These are phyloP conservation scores for Trematocara marginatum DNA, from an alignment of 2,113 vertebrate species.

Conservation along the genomic window DNA sequence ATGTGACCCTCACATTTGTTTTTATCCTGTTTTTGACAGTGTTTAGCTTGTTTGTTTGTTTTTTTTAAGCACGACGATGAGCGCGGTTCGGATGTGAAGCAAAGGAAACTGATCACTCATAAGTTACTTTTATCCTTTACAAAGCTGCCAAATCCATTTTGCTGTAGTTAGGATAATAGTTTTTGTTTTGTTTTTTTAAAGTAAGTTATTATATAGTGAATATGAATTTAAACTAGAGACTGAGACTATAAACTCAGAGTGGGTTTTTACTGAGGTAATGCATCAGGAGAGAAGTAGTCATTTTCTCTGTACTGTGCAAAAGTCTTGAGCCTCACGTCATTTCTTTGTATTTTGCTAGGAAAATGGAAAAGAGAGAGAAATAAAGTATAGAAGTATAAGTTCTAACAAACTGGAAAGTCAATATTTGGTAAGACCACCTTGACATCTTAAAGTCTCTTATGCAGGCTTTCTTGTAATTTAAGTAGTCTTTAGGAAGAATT, in stretches of 20 bases:
- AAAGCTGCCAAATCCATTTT: neutral
- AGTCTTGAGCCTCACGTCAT: neutral
- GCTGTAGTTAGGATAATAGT: neutral
- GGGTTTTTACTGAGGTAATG: neutral
- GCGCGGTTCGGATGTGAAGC: neutral
- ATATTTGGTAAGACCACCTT: neutral
- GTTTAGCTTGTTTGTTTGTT: neutral
- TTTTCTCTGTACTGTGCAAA: neutral
- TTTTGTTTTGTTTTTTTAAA: rapidly evolving
- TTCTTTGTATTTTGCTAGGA: neutral
- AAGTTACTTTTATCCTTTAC: neutral
- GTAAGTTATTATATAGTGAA: neutral
- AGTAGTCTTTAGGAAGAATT: neutral
- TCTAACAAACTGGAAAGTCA: neutral
- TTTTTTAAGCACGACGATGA: neutral
- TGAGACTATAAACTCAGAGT: neutral
- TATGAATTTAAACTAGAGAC: neutral
- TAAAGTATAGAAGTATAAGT: neutral
- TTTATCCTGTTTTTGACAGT: neutral
- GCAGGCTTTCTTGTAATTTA: neutral
- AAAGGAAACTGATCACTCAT: neutral
- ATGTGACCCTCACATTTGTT: neutral
- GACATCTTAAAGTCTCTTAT: neutral
- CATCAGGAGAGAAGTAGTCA: neutral
- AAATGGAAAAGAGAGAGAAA: neutral